Conservation (phyloP, 2,113 vertebrate species). For the Chascanopsetta lugubris region DNA sequence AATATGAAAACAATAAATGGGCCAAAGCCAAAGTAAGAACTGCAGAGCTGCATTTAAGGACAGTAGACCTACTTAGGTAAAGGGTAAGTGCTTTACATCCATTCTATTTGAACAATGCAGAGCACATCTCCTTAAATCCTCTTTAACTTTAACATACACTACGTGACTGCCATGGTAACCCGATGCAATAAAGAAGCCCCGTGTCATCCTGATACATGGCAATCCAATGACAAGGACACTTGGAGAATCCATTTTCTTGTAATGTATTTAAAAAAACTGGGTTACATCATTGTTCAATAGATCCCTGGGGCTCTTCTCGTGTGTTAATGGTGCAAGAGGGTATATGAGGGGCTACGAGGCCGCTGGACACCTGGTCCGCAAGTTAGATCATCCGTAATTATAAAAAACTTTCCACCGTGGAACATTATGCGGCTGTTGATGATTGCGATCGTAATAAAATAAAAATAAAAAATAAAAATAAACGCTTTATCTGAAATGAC, state of each 20-base stretch:
- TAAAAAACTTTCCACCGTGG: conserved; percentile 5
- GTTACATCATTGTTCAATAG: conserved; percentile 27
- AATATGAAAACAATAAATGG: no score
- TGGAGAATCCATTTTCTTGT: conserved; percentile 37
- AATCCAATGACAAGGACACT: conserved; percentile 33
- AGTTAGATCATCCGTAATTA: neutral
- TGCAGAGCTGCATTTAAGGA: no score
- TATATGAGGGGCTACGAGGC: conserved; percentile 26
- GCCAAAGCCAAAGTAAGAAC: no score
- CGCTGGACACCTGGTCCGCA: conserved; percentile 23
- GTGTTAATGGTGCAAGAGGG: conserved; percentile 48
- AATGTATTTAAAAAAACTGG: conserved; percentile 47
- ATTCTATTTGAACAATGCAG: neutral
- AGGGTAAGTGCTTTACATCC: no score
- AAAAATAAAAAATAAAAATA: neutral
- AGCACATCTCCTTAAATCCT: neutral
- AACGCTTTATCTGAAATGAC: conserved; percentile 40
- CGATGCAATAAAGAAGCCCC: conserved; percentile 4
- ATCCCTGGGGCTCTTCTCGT: conserved; percentile 30
- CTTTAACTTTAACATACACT: conserved; percentile 15
- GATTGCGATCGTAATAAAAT: neutral
- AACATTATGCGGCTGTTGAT: neutral
- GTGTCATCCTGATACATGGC: conserved; percentile 22
- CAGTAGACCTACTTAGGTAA: no score
- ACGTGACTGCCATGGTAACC: conserved; percentile 43